Percentiles rank a stretch among this genome's conserved stretches.
Evolutionary conservation across 2,888 invertebrate genomes (phyloP).

Genomic region (Drosophila neonasuta): DNA sequence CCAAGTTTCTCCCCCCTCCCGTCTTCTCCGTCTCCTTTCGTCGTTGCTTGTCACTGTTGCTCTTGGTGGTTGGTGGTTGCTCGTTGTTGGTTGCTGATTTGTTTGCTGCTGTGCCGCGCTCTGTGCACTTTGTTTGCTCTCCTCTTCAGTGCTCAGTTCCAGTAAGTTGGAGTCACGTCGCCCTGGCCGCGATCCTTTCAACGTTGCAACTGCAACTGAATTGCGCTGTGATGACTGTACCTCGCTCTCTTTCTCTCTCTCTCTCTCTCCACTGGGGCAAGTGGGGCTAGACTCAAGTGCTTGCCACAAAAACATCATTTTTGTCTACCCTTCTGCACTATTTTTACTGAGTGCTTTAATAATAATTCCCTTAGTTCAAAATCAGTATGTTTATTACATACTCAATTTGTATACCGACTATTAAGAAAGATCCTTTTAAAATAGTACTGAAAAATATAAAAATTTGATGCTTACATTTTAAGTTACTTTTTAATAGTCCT

Average conservation of each 20-base stretch:
- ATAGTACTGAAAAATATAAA: too few species aligned
- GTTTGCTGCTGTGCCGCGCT: conserved; percentile 48
- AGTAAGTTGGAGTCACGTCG: conserved; percentile 25
- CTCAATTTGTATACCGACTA: too few species aligned
- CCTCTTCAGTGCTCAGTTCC: conserved; percentile 16
- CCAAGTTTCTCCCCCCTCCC: conserved; percentile 17
- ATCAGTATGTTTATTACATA: too few species aligned
- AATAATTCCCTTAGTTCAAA: too few species aligned
- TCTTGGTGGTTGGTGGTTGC: not conserved
- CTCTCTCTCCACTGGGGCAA: not conserved
- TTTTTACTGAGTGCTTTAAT: not conserved
- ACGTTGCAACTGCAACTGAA: conserved; percentile 3
- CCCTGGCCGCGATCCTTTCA: conserved; percentile 57
- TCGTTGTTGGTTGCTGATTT: conserved; percentile 41
- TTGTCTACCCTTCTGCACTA: not conserved
- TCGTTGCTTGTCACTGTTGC: not conserved
- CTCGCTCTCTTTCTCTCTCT: not conserved
- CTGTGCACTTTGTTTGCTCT: conserved; percentile 48
- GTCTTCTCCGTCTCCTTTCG: conserved; percentile 1
- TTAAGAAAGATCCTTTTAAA: too few species aligned
- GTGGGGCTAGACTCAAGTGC: not conserved
- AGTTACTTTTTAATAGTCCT: too few species aligned
- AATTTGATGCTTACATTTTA: too few species aligned
- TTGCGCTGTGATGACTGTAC: conserved; percentile 56
- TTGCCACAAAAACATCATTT: not conserved